Conservation (phyloP, 2,888 invertebrate species). For the Sinohyriopsis cumingii region DNA sequence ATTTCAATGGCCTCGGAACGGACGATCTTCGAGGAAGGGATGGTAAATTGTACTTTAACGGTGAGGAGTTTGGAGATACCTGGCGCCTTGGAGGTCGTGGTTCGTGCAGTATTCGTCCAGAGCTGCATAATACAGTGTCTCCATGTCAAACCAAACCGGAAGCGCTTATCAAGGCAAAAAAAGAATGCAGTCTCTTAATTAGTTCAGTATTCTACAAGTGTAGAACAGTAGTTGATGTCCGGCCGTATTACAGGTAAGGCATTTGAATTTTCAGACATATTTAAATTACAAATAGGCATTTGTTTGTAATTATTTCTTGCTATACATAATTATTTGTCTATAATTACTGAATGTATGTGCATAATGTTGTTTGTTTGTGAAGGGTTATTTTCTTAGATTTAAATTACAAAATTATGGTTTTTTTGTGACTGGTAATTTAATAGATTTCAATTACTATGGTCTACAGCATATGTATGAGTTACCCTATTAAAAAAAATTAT, state of each 20-base stretch:
- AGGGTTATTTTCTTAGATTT: too few relatives aligned
- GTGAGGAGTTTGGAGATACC: constrained; percentile 85
- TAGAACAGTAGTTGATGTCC: constrained; percentile 84
- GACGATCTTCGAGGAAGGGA: constrained; percentile 81
- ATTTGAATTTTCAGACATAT: too few relatives aligned
- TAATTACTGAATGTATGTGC: too few relatives aligned
- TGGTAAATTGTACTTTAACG: constrained; percentile 77
- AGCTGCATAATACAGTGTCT: constrained; percentile 36
- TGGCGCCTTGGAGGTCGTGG: constrained; percentile 89
- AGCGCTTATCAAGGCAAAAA: constrained; percentile 48
- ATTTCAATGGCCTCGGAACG: constrained; percentile 88
- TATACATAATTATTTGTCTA: too few relatives aligned
- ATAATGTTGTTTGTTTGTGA: too few relatives aligned
- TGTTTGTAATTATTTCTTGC: too few relatives aligned
- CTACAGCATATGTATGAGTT: too few relatives aligned
- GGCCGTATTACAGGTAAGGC: constrained; percentile 83
- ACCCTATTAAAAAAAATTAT: too few relatives aligned
- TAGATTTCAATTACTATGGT: too few relatives aligned
- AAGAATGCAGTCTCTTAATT: constrained; percentile 75
- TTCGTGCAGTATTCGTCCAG: constrained; percentile 57
- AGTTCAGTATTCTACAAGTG: constrained; percentile 82
- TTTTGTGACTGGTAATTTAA: too few relatives aligned
- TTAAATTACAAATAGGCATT: too few relatives aligned
- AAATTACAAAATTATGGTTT: too few relatives aligned
- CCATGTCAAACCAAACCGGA: constrained; percentile 50